These are phyloP conservation scores for Nemoura dubitans DNA, from an alignment of 2,888 invertebrate species.

Conservation along the genomic window DNA sequence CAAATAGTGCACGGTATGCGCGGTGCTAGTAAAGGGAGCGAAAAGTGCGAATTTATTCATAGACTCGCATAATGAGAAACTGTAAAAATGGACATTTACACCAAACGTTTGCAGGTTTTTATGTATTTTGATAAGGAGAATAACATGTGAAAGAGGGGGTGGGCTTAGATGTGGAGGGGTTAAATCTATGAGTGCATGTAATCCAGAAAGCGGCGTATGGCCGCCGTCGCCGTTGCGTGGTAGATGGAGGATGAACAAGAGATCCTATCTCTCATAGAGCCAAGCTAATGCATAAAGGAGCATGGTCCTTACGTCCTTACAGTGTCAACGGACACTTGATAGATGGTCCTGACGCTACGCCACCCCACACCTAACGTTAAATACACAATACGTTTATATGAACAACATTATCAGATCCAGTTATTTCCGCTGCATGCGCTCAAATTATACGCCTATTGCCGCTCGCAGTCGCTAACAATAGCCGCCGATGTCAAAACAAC, in stretches of 20 bases:
- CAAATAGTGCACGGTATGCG: background rate
- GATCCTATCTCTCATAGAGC: slow-evolving; percentile 42
- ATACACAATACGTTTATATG: slow-evolving; percentile 24
- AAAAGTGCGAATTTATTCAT: slow-evolving; percentile 66
- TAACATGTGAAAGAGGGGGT: slow-evolving; percentile 45
- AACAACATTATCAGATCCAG: slow-evolving; percentile 34
- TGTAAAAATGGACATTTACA: slow-evolving; percentile 66
- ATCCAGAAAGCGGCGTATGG: slow-evolving; percentile 9
- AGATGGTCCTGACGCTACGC: slow-evolving; percentile 19
- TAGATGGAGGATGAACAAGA: slow-evolving; percentile 43
- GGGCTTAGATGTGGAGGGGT: slow-evolving; percentile 10
- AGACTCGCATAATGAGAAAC: slow-evolving; percentile 66
- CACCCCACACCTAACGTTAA: background rate
- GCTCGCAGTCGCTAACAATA: slow-evolving; percentile 7
- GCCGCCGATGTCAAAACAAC: slow-evolving; percentile 34
- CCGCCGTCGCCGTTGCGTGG: slow-evolving; percentile 17
- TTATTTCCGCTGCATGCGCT: slow-evolving; percentile 24
- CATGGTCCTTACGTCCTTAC: slow-evolving; percentile 21
- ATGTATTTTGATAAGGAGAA: slow-evolving; percentile 64
- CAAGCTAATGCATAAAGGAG: slow-evolving; percentile 46
- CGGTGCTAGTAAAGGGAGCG: background rate
- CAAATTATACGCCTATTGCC: slow-evolving; percentile 37
- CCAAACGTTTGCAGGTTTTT: slow-evolving; percentile 59
- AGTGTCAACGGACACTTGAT: slow-evolving; percentile 34
- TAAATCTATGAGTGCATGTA: slow-evolving; percentile 33